Percentiles rank a stretch among this genome's conserved stretches.
These are phyloP conservation scores for Cybosia mesomella DNA, from an alignment of 2,888 invertebrate genomes.

Conservation along the genomic window DNA sequence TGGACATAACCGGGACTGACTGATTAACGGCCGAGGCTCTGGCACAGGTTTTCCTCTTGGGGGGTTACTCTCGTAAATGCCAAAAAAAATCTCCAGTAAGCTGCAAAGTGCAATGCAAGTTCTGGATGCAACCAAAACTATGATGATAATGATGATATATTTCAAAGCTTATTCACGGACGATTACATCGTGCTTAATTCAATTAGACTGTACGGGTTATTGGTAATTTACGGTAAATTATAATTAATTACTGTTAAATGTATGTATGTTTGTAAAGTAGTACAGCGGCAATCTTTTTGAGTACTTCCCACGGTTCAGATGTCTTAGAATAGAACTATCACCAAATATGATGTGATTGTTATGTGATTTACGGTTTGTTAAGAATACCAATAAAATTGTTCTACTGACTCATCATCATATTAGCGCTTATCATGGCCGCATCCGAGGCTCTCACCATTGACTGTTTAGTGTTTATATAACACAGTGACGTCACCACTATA, in stretches of 20 bases:
- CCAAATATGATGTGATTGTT: neutral
- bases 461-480: too few species aligned
- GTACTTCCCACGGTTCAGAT: conserved; percentile 15
- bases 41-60: too few species aligned
- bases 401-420: too few species aligned
- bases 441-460: too few species aligned
- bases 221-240: neutral
- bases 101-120: neutral
- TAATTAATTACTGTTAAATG: conserved; percentile 7
- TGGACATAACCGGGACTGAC: neutral
- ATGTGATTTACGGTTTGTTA: neutral
- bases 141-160: neutral
- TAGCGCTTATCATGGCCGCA: too few species aligned
- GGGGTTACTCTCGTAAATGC: too few species aligned
- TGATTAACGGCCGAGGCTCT: neutral
- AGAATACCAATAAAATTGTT: neutral
- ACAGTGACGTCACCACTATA: too few species aligned
- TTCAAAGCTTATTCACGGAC: neutral
- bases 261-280: conserved; percentile 17
- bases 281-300: conserved; percentile 20
- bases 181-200: neutral
- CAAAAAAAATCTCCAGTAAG: too few species aligned
- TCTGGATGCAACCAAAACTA: too few species aligned
- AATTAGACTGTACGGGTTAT: neutral
- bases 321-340: too few species aligned